Base-by-base conservation (phyloP, 2,113 vertebrate species). In the Scytalopus superciliaris region DNA sequence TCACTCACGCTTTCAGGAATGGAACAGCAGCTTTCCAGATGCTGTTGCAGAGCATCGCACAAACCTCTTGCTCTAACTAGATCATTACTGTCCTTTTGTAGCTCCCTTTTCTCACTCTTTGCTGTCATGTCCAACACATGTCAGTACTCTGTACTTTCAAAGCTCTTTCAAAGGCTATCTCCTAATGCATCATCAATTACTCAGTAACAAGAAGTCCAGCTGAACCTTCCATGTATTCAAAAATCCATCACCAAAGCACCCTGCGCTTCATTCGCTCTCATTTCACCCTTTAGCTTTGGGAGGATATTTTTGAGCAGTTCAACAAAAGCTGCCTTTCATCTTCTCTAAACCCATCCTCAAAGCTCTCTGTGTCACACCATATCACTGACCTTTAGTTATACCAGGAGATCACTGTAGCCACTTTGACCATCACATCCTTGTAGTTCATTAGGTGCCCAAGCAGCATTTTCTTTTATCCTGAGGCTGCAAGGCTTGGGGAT, bases 251-350 rank as follows among this genome's bases (percentile, higher is more conserved):
- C 50, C 52, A 78, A 93, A 91, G 74, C 47, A 78, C 6, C 49
- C 19, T 39, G 4, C 27, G 56, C 78, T 91, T 84, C 68, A 63
- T 67, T 82, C 39, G 78, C 77, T 87, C 70, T 75, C 40, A 64
- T 0, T 1, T 6, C 1, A 0, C 62, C 62, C 49, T 85, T 84
- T 56, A 75, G 45, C 74, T 84, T 56, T 52, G 40, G 57, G 87
- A 90, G 75, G 24, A n/a, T 28, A 56, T 59, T 84, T 93, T 21
- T 74, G 19, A 78, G 33, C 64, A 62, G 45, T 42, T 64, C 55
- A 77, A 30, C 67, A 92, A 88, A 88, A 90, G 55, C 42, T 93
- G 40, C 37, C 44, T 93, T 96, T 93, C 42, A 67, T 93, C 35
- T 92, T 70, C 47, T 67, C 44, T 72, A 80, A 89, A 87, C 7